Base-by-base conservation (phyloP, 2,113 vertebrate genomes). In the Cebidichthys violaceus region DNA sequence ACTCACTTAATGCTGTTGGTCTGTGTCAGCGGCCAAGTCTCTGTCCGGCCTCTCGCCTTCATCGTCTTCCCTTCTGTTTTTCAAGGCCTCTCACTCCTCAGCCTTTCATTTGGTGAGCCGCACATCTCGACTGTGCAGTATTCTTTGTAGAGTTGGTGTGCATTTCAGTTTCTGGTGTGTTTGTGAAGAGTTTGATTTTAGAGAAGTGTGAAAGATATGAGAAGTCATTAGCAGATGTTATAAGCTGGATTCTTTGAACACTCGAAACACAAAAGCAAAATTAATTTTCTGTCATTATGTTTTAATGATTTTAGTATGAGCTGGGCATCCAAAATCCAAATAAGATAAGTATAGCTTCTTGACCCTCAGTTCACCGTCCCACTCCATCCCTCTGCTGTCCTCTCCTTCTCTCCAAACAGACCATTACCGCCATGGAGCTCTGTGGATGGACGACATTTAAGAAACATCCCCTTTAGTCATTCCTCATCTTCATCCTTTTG, bases 371-470 rank as follows among this genome's bases (percentile, higher is more conserved):
- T 85, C 39, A 41, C 62, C 33, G n/a, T 67, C 60, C 41, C 20
- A 6, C 17, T 65, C 59, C 9, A 7, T 79, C 55, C 29, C 54
- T 65, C 43, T 3, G 57, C 64, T 13, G 9, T 41, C 45, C 14
- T 71, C 69, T 62, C 35, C 57, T 29, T 45, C 67, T 62, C 65
- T 70, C 73, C 82, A 85, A 75, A 82, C 75, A 76, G 45, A 70
- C 76, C 75, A 84, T 92, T 82, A 87, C 82, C 20, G 20, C 54
- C 20, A 35, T 76, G 54, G 66, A 87, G 77, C 78, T 72, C 66
- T 52, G 66, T 17, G 27, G 73, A 79, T 60, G 60, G 83, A 60
- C 88, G 85, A 86, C 86, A 93, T 93, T 92, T 91, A 88, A 86
- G 52, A 90, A 86, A 43, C 81, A 73, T 76, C 6, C 45, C 84